Percentiles rank a stretch among this genome's conserved stretches.
These are phyloP conservation scores for Aleiodes testaceus DNA, from an alignment of 2,888 invertebrate genomes.

Conservation along the genomic window DNA sequence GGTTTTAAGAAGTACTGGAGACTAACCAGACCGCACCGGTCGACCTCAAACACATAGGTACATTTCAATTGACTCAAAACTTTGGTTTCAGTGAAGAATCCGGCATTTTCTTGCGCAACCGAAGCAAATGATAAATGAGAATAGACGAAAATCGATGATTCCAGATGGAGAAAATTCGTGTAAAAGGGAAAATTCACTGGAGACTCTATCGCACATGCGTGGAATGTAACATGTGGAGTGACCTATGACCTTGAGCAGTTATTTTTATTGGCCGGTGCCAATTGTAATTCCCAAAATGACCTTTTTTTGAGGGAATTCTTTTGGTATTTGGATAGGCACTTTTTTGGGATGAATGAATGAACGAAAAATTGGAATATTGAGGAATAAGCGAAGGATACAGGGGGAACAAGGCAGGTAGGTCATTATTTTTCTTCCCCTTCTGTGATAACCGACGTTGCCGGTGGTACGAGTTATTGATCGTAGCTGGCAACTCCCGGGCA, in stretches of 20 bases:
- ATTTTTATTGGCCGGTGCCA: too few species aligned
- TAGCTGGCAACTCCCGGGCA: not conserved
- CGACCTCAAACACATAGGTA: constrained; percentile 16
- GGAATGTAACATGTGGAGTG: too few species aligned
- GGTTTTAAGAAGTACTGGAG: constrained; percentile 1
- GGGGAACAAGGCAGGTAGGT: constrained; percentile 45
- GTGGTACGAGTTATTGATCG: constrained; percentile 49
- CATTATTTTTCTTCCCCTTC: constrained; percentile 49
- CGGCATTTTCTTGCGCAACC: not conserved
- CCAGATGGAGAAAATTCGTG: not conserved
- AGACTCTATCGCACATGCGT: too few species aligned
- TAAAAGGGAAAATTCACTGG: too few species aligned
- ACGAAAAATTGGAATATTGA: constrained; percentile 18
- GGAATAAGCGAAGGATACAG: constrained; percentile 30
- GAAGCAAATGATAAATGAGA: too few species aligned
- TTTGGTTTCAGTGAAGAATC: not conserved
- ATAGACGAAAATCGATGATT: too few species aligned
- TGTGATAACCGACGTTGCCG: constrained; percentile 60
- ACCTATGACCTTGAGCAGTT: too few species aligned
- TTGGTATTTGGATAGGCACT: too few species aligned
- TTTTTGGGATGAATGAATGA: constrained; percentile 1
- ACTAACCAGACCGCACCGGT: constrained; percentile 14
- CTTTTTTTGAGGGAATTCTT: too few species aligned
- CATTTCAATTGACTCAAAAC: constrained; percentile 21
- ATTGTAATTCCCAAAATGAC: too few species aligned